A percentile compares a stretch with the other conserved stretches of the same genome.
Evolutionary conservation across 1,140 invertebrate genomes (phyloP).

Genomic region (Heliconius melpomene): DNA sequence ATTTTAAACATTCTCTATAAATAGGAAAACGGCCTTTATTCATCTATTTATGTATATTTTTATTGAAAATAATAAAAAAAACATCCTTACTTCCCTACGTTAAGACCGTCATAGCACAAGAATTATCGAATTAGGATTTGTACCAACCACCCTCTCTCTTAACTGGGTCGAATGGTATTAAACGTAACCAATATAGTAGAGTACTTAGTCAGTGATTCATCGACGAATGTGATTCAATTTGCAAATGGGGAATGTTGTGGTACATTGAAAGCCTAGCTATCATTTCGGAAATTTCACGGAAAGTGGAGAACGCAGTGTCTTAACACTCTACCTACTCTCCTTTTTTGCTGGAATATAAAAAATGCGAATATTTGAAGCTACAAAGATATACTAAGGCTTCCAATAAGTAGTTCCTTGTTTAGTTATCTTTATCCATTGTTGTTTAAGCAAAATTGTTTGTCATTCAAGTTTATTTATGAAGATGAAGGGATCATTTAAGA

Average conservation of each 20-base stretch:
- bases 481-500: constrained; percentile 13
- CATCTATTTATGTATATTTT: background rate
- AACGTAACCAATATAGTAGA: constrained; percentile 2
- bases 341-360: too few relatives aligned
- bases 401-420: background rate
- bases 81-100: too few relatives aligned
- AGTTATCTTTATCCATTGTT: background rate
- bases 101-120: too few relatives aligned
- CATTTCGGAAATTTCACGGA: too few relatives aligned
- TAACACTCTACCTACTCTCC: too few relatives aligned
- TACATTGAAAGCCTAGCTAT: background rate
- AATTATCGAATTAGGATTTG: background rate
- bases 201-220: background rate
- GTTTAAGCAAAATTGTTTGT: constrained; percentile 7
- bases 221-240: constrained; percentile 1
- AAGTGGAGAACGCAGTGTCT: too few relatives aligned
- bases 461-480: constrained; percentile 11
- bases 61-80: too few relatives aligned
- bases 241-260: background rate
- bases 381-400: background rate
- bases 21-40: background rate
- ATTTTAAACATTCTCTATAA: background rate
- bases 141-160: background rate
- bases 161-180: background rate
- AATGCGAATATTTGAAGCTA: background rate